Percentiles rank a stretch among this genome's conserved stretches.
These are phyloP conservation scores for Heteropelma amictum DNA, from an alignment of 2,888 invertebrate genomes.

Conservation along the genomic window DNA sequence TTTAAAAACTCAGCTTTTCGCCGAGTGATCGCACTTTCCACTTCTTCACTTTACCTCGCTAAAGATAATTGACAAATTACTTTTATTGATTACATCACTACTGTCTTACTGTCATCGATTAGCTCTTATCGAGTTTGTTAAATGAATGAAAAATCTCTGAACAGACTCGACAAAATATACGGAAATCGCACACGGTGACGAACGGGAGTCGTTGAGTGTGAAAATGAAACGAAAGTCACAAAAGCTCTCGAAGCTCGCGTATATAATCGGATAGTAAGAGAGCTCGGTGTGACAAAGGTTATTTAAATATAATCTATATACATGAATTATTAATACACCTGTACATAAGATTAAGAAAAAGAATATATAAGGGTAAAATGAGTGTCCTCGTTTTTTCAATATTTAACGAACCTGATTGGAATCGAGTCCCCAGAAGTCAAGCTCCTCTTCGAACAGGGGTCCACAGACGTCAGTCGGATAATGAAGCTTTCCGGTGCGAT, in stretches of 20 bases:
- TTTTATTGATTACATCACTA: too few relatives aligned
- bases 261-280: too few relatives aligned
- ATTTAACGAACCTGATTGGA: slow-evolving; percentile 91
- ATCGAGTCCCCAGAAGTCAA: slow-evolving; percentile 99
- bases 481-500: slow-evolving; percentile 98
- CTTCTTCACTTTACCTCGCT: too few relatives aligned
- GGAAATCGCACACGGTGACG: not conserved
- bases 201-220: not conserved
- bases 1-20: too few relatives aligned
- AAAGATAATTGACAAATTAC: too few relatives aligned
- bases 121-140: too few relatives aligned
- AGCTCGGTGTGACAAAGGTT: not conserved
- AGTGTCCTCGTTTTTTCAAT: slow-evolving; percentile 14
- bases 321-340: not conserved
- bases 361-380: not conserved
- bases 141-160: not conserved
- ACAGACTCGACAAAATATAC: not conserved
- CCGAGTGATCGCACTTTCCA: too few relatives aligned
- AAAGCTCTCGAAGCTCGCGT: not conserved
- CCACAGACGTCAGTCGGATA: slow-evolving; percentile 99
- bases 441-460: slow-evolving; percentile 98
- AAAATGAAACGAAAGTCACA: not conserved
- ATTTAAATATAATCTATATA: not conserved
- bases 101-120: too few relatives aligned
- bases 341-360: not conserved